Conservation (phyloP, 2,888 invertebrate species). For the Tuta absoluta region DNA sequence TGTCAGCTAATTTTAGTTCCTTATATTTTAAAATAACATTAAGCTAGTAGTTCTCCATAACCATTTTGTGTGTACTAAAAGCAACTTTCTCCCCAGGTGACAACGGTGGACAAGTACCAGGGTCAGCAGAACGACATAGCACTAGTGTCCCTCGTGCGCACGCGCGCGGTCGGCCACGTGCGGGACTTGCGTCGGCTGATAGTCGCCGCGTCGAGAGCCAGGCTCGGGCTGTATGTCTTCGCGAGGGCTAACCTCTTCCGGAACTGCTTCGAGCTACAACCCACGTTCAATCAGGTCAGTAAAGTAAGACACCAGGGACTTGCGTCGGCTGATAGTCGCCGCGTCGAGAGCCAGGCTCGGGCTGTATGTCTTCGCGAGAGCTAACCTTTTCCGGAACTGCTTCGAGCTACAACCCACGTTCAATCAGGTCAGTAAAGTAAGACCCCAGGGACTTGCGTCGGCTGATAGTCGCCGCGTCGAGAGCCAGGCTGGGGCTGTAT, state of each 20-base stretch:
- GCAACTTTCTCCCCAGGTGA: constrained; percentile 77
- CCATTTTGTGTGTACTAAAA: neutral
- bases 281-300: constrained; percentile 93
- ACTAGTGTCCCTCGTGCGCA: constrained; percentile 96
- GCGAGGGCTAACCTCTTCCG: constrained; percentile 95
- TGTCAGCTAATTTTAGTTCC: too few species aligned
- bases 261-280: constrained; percentile 98
- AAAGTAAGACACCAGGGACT: too few species aligned
- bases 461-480: too few species aligned
- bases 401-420: constrained; percentile 98
- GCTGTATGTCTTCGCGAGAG: too few species aligned
- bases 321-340: too few species aligned
- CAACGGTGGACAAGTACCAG: constrained; percentile 99
- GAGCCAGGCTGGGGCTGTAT: too few species aligned
- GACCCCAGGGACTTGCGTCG: too few species aligned
- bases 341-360: too few species aligned
- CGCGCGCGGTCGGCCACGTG: constrained; percentile 98
- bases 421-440: constrained; percentile 90
- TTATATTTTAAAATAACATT: too few species aligned
- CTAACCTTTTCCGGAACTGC: too few species aligned
- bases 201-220: constrained; percentile 98
- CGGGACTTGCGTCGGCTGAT: constrained; percentile 97
- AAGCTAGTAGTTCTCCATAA: neutral
- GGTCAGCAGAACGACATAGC: constrained; percentile 99
- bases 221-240: constrained; percentile 97